Evolutionary conservation across 2,888 invertebrate species (phyloP), one percentile per base, ranked within the genome.

Genomic region (Xylocampa areola): DNA sequence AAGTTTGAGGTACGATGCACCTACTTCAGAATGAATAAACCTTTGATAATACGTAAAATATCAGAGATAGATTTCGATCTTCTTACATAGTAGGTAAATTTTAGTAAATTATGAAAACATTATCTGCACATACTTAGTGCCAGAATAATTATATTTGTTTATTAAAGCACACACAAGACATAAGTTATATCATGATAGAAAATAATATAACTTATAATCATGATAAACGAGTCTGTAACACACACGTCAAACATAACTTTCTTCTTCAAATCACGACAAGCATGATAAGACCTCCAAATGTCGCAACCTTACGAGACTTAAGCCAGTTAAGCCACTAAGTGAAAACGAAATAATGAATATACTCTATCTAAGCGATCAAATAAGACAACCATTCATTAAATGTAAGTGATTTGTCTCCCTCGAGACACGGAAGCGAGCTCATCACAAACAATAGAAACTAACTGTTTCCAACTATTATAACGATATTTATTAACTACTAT

Each of bases 341-440:
- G 43, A 57, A 66, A 49, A 60, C 10, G 7, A 49, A 60, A 59
- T 55, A 39, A 59, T 40, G 49, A 57, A 47, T 16, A 36, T 14
- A 7, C 8, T 19, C 16, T 11, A 47, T 36, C 16, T 16, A 50
- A 62, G 16, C 60, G 21, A 64, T 51, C 33, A 66, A 61, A 44
- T 54, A 44, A 37, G 62, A 67, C 63, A 69, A 37, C 41, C 30
- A 57, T 68, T 61, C 21, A 61, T 68, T 65, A 59, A 58, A 72
- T 67, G 66, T 55, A 43, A 49, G 62, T 67, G 64, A 82, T 79
- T 82, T 74, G 76, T 82, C 76, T 75, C 58, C 54, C 62, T 68
- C 64, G 61, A 73, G 53, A 77, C 68, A 54, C 75, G 80, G 80
- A 84, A 81, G 75, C 62, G 29, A 61, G 19, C 29, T 33, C 54